Evolutionary conservation across 1,140 invertebrate genomes (phyloP).

Genomic region (Diplogasteroides magnus): DNA sequence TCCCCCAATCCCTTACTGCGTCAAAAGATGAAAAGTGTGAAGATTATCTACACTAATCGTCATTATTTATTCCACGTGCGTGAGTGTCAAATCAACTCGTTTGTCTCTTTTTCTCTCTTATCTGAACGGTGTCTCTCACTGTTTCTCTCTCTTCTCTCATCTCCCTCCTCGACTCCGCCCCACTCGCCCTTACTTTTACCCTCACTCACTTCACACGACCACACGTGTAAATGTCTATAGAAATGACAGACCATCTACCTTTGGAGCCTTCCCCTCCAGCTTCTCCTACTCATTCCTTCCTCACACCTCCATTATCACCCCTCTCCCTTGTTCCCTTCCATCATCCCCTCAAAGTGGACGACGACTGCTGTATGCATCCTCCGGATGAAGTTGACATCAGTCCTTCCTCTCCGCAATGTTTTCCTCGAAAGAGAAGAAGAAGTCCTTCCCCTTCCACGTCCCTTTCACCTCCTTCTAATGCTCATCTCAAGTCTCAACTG

Average conservation of each 20-base stretch:
- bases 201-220: too few species aligned
- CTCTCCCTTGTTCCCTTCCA: not conserved
- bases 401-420: too few species aligned
- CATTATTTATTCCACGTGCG: too few species aligned
- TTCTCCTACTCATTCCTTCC: slow-evolving; percentile 5
- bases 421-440: not conserved
- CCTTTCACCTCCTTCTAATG: not conserved
- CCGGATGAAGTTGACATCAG: too few species aligned
- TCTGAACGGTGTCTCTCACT: not conserved
- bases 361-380: too few species aligned
- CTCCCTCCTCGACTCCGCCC: not conserved
- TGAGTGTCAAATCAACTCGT: too few species aligned
- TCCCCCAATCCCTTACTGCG: too few species aligned
- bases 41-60: too few species aligned
- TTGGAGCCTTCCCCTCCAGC: not conserved
- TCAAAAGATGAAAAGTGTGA: too few species aligned
- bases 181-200: not conserved
- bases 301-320: slow-evolving; percentile 4
- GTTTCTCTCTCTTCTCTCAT: slow-evolving; percentile 1
- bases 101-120: not conserved
- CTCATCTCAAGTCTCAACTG: not conserved
- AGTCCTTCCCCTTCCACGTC: not conserved
- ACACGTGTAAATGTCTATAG: not conserved
- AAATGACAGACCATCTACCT: too few species aligned
- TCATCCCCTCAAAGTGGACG: too few species aligned